A percentile compares a stretch with the other conserved stretches of the same genome.
These are phyloP conservation scores for Gadus chalcogrammus DNA, from an alignment of 2,113 vertebrate genomes.

Conservation along the genomic window DNA sequence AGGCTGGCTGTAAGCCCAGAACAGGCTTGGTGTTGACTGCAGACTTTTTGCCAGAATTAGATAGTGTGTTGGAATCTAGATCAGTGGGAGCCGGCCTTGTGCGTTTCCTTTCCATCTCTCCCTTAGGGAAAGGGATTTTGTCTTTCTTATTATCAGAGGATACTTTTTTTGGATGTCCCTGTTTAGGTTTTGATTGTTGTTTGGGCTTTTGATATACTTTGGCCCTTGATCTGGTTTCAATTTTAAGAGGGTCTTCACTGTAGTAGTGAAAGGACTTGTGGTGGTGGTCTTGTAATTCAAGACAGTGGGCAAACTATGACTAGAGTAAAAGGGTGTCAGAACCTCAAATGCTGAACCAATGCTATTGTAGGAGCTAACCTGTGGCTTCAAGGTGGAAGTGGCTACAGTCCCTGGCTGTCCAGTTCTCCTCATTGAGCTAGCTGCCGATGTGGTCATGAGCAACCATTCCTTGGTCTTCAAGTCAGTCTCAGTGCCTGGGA, in stretches of 20 bases:
- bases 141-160: constrained; percentile 25
- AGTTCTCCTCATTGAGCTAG: constrained; percentile 13
- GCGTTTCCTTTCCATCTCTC: not conserved
- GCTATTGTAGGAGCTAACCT: constrained; percentile 3
- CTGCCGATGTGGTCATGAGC: constrained; percentile 11
- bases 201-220: constrained; percentile 21
- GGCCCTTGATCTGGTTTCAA: constrained; percentile 12
- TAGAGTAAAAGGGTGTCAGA: constrained; percentile 13
- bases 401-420: not conserved
- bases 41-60: constrained; percentile 5
- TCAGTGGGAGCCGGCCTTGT: constrained; percentile 8
- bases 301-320: constrained; percentile 18
- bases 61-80: constrained; percentile 14
- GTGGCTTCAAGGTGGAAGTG: constrained; percentile 3
- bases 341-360: constrained; percentile 13
- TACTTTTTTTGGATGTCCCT: constrained; percentile 8
- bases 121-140: constrained; percentile 10
- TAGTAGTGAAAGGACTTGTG: constrained; percentile 1
- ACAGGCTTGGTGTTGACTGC: not conserved
- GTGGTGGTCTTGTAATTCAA: constrained; percentile 1
- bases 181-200: constrained; percentile 23
- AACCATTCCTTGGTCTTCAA: constrained; percentile 10
- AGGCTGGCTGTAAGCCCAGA: not conserved
- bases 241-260: constrained; percentile 14
- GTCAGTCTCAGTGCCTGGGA: constrained; percentile 10